Conservation (phyloP, 1,140 invertebrate genomes). For the Drosophila teissieri region DNA sequence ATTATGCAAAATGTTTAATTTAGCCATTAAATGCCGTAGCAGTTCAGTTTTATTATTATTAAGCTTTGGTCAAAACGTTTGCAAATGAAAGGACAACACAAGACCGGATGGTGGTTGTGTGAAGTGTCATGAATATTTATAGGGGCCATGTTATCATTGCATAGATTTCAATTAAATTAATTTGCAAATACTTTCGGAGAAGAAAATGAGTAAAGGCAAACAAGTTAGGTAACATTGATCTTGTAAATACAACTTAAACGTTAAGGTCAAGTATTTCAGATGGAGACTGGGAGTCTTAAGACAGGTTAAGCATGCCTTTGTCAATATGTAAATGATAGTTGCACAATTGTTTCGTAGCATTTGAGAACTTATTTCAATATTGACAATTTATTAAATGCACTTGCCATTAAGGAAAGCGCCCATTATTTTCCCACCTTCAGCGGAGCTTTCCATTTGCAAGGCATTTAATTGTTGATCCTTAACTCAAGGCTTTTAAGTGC, state of each 20-base stretch:
- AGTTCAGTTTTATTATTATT: slow-evolving; percentile 48
- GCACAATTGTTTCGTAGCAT: background rate
- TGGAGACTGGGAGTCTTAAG: background rate
- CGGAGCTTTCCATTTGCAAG: slow-evolving; percentile 18
- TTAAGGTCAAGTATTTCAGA: slow-evolving; percentile 1
- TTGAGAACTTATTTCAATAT: slow-evolving; percentile 17
- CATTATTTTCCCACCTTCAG: background rate
- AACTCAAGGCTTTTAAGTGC: slow-evolving; percentile 39
- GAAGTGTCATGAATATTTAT: slow-evolving; percentile 43
- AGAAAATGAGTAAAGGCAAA: slow-evolving; percentile 8
- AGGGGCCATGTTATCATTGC: slow-evolving; percentile 40
- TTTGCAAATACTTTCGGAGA: slow-evolving; percentile 20
- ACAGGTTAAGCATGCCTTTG: too few species aligned
- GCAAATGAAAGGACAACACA: slow-evolving; percentile 53
- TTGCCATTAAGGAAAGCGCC: background rate
- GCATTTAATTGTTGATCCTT: slow-evolving; percentile 37
- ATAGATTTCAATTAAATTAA: slow-evolving; percentile 53
- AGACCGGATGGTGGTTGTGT: background rate
- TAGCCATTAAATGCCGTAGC: slow-evolving; percentile 28
- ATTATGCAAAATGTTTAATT: slow-evolving; percentile 60
- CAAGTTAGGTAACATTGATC: background rate
- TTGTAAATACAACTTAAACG: slow-evolving; percentile 3
- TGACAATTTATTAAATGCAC: slow-evolving; percentile 34
- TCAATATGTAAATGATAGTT: background rate
- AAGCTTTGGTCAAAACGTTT: slow-evolving; percentile 24